Conservation (phyloP, 2,797 vertebrate species). For the Periophthalmus magnuspinnatus region DNA sequence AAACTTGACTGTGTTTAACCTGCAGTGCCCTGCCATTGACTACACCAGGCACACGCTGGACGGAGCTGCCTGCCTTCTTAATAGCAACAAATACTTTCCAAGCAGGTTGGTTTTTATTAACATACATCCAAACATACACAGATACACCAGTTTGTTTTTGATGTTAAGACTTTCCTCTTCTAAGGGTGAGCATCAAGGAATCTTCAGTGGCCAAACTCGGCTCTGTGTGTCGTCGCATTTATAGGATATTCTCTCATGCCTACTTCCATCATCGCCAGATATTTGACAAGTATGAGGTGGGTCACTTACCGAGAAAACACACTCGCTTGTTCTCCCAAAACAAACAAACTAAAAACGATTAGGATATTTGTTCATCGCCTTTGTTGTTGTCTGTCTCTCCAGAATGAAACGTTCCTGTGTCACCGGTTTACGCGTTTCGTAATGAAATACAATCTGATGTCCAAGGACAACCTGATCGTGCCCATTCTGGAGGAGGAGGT, state of each 20-base stretch:
- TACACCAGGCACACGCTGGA: constrained; percentile 99
- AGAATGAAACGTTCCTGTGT: constrained; percentile 99
- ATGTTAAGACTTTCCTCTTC: neutral
- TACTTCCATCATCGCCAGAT: constrained; percentile 99
- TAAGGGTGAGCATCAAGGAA: constrained; percentile 99
- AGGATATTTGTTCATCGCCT: neutral
- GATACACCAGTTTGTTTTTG: neutral
- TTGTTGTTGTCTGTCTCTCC: constrained; percentile 7
- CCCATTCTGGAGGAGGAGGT: constrained; percentile 97
- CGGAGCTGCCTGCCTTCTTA: constrained; percentile 97
- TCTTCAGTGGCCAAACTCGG: constrained; percentile 98
- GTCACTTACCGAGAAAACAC: constrained; percentile 39
- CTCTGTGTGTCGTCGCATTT: constrained; percentile 97
- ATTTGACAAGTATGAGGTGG: constrained; percentile 98
- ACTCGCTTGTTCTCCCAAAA: neutral
- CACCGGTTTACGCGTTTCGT: constrained; percentile 98
- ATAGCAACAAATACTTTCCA: constrained; percentile 99
- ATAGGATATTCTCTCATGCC: constrained; percentile 99
- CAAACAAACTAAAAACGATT: neutral
- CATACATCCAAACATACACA: too few species aligned
- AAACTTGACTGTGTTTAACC: constrained; percentile 16
- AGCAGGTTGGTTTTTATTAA: constrained; percentile 85
- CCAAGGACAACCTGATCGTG: constrained; percentile 99
- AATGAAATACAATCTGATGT: constrained; percentile 99
- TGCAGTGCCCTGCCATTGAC: constrained; percentile 97